Conservation (phyloP, 1,140 invertebrate species). For the Sarcophaga bullata region DNA sequence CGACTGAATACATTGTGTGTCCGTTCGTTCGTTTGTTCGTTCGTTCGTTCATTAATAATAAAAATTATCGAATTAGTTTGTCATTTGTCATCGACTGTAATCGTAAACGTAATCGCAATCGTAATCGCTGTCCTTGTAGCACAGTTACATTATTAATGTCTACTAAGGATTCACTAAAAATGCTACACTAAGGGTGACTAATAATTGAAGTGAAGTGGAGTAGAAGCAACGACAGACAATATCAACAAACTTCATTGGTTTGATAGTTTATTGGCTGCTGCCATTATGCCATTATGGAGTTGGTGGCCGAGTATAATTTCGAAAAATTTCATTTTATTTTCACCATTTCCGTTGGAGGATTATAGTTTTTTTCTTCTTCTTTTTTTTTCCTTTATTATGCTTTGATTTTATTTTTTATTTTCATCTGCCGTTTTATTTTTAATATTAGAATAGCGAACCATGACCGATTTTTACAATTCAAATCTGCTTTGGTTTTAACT, state of each 20-base stretch:
- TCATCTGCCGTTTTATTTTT: background rate
- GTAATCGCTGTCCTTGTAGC: too few relatives aligned
- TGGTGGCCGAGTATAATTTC: background rate
- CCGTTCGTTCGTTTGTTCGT: too few relatives aligned
- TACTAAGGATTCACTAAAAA: too few relatives aligned
- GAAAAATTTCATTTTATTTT: conserved; percentile 6
- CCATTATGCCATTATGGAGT: background rate
- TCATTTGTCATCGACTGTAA: background rate
- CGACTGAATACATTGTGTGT: too few relatives aligned
- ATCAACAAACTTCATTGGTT: background rate
- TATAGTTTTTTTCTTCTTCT: background rate
- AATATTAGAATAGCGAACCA: background rate
- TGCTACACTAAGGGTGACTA: too few relatives aligned
- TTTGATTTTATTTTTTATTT: conserved; percentile 11
- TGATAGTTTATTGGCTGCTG: conserved; percentile 24
- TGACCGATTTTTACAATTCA: background rate
- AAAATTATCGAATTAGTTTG: conserved; percentile 16
- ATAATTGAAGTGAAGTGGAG: too few relatives aligned
- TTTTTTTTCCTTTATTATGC: background rate
- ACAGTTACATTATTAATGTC: too few relatives aligned
- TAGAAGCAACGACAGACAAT: background rate
- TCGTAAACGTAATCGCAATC: background rate
- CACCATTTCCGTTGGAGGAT: conserved; percentile 5
- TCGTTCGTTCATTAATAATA: background rate
- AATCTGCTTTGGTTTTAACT: background rate